Evolutionary conservation across 2,113 vertebrate species (phyloP).

Genomic region (Cyanistes caeruleus): DNA sequence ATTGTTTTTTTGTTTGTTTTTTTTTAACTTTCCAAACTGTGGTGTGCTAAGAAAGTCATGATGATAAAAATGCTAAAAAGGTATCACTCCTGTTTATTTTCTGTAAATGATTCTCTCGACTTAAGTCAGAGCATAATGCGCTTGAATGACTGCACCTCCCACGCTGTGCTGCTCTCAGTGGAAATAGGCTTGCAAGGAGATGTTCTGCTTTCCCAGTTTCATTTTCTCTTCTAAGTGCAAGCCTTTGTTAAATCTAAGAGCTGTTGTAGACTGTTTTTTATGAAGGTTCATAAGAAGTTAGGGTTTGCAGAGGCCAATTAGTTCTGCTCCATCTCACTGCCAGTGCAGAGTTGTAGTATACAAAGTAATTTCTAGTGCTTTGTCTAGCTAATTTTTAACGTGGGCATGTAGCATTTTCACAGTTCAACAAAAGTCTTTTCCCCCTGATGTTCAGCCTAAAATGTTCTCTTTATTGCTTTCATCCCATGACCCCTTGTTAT

Average conservation of each 20-base stretch:
- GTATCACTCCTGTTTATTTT: background rate
- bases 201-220: conserved; percentile 21
- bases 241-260: conserved; percentile 24
- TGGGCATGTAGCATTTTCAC: conserved; percentile 1
- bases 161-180: background rate
- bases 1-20: background rate
- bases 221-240: conserved; percentile 15
- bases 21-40: background rate
- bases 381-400: conserved; percentile 53
- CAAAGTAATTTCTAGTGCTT: conserved; percentile 26
- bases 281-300: conserved; percentile 42
- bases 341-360: background rate
- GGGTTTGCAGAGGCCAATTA: conserved; percentile 41
- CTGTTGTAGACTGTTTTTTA: background rate
- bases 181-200: conserved; percentile 8
- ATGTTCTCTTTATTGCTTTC: conserved; percentile 36
- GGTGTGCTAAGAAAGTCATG: background rate
- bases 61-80: background rate
- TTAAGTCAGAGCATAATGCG: background rate
- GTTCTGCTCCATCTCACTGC: conserved; percentile 55
- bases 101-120: background rate
- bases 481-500: conserved; percentile 39
- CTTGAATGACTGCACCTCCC: background rate
- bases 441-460: conserved; percentile 18
- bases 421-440: background rate